These are phyloP conservation scores for Nibea coibor DNA, from an alignment of 2,113 vertebrate species.

Conservation along the genomic window DNA sequence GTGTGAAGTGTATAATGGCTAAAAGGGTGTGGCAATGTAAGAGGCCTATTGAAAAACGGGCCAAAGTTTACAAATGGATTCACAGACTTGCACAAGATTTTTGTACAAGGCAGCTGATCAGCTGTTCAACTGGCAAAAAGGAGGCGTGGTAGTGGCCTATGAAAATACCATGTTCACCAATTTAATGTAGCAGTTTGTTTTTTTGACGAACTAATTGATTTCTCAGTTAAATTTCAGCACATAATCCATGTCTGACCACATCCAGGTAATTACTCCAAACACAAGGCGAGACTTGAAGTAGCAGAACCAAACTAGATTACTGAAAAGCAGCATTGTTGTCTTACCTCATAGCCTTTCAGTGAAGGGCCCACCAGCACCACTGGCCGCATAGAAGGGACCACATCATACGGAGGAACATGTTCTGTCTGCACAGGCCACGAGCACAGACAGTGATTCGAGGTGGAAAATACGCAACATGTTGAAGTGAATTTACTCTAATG, in stretches of 20 bases:
- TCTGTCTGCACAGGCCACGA: conserved; percentile 77
- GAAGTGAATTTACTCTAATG: not conserved
- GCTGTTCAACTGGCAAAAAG: too few species aligned
- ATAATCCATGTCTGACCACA: not conserved
- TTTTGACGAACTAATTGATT: not conserved
- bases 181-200: too few species aligned
- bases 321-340: not conserved
- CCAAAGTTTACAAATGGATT: too few species aligned
- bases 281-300: not conserved
- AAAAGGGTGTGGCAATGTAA: too few species aligned
- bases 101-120: too few species aligned
- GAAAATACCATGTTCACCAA: too few species aligned
- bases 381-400: conserved; percentile 85
- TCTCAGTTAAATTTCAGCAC: not conserved
- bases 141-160: too few species aligned
- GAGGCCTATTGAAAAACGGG: too few species aligned
- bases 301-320: not conserved
- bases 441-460: conserved; percentile 17
- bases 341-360: conserved; percentile 86
- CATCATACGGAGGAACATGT: conserved; percentile 83
- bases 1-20: too few species aligned
- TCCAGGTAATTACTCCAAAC: not conserved
- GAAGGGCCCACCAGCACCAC: conserved; percentile 86
- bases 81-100: too few species aligned
- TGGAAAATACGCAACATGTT: not conserved